These are phyloP conservation scores for Aramus guarauna DNA, from an alignment of 2,113 vertebrate species.

Conservation along the genomic window DNA sequence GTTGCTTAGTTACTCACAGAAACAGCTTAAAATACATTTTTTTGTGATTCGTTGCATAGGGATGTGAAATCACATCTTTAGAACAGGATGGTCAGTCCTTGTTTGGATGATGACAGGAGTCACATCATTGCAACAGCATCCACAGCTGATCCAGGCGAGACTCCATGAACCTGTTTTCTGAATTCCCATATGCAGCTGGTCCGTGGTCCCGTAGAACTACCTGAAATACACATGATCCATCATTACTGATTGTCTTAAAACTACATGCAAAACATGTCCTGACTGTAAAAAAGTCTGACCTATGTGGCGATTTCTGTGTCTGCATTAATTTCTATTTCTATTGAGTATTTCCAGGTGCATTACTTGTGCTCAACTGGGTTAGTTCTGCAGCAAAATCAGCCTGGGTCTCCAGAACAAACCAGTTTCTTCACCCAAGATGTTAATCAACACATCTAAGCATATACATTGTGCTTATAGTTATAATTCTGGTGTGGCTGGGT, in stretches of 20 bases:
- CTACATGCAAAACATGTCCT: not conserved
- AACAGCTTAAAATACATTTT: not conserved
- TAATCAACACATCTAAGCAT: not conserved
- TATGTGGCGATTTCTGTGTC: not conserved
- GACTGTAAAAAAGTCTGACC: not conserved
- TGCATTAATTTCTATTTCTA: not conserved
- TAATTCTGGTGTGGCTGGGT: not conserved
- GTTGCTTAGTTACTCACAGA: not conserved
- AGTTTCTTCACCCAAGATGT: not conserved
- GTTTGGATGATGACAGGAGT: not conserved
- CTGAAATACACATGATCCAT: not conserved
- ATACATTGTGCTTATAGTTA: not conserved
- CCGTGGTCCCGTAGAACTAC: fast-evolving
- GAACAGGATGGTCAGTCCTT: not conserved
- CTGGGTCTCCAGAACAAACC: not conserved
- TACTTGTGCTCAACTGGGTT: not conserved
- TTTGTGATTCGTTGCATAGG: not conserved
- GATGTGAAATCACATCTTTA: not conserved
- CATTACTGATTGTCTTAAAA: not conserved
- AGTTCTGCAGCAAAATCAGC: not conserved
- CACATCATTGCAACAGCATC: not conserved
- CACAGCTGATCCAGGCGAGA: not conserved
- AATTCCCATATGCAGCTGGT: not conserved
- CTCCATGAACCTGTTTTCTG: not conserved
- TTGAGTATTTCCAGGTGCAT: not conserved